Base-by-base conservation (phyloP, 1,140 invertebrate species). In the Limonius californicus region DNA sequence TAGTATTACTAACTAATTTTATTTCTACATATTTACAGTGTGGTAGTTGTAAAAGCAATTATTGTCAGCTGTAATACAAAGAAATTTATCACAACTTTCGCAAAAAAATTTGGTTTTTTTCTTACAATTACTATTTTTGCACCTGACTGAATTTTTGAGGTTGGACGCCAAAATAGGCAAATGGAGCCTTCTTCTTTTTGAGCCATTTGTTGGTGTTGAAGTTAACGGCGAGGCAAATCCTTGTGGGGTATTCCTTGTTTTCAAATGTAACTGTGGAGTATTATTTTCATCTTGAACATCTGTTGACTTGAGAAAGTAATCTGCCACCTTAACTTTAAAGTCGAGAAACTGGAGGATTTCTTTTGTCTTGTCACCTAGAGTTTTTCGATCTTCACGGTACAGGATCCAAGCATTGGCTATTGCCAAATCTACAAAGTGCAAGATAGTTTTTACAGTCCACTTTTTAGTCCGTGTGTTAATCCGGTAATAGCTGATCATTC, bases 401-500 rank as follows among this genome's bases (percentile, higher is more conserved):
- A 55, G 16, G 2, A 55, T 55, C 54, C 54, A 55, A 1, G 20
- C 23, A 55, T 55, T 55, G 2, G 54, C 54, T 12, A 55, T 55
- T 15, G 27, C 27, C 2, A 57, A 18, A 23, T 57, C 30, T 30
- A 35, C 6, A 4, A 58, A 18, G 20, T 43, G 57, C 6, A 58
- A 20, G 9, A 58, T 58, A 2, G 20, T 27, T 58, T 47, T 58
- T 16, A 58, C 57, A 30, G 57, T 58, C 42, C 56, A 57, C 23
- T 58, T 58, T 21, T 43, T 27, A 9, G 57, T 45, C 16, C 12
- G n/a, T 3, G 39, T 9, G 11, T 2, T 6, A 6, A 58, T 47
- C n/a, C 57, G 39, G 42, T 58, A 45, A 45, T 58, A 58, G 42
- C 39, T 54, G 2, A 60, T 60, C 19, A 54, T 54, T 53, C 47